Conservation (phyloP, 1,140 invertebrate species). For the Temnothorax longispinosus region DNA sequence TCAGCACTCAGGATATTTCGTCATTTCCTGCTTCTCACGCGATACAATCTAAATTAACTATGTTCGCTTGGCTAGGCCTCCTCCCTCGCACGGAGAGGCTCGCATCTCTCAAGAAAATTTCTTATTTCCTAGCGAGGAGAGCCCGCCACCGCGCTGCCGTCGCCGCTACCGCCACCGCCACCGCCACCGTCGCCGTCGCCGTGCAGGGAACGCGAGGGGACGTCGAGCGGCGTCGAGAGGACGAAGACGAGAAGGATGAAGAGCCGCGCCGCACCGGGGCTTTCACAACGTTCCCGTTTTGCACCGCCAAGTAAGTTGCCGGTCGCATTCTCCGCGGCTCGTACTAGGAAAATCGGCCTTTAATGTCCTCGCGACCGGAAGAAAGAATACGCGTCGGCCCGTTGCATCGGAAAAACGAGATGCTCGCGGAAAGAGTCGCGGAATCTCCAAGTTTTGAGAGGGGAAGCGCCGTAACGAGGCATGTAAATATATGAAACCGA, state of each 20-base stretch:
- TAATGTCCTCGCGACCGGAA: conserved; percentile 72
- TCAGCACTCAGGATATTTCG: conserved; percentile 86
- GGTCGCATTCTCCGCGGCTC: conserved; percentile 60
- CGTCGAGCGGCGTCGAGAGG: conserved; percentile 30
- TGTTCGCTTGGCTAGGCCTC: conserved; percentile 86
- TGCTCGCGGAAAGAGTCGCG: neutral
- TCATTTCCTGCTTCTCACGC: conserved; percentile 87
- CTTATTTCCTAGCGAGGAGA: conserved; percentile 82
- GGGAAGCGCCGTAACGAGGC: neutral
- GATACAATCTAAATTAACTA: conserved; percentile 87
- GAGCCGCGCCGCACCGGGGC: conserved; percentile 38
- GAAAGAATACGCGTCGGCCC: conserved; percentile 31
- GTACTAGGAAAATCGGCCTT: conserved; percentile 79
- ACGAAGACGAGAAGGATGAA: conserved; percentile 54
- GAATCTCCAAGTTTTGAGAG: neutral
- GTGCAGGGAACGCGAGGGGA: conserved; percentile 52
- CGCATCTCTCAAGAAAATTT: conserved; percentile 84
- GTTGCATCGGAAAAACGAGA: conserved; percentile 11
- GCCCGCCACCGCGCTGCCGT: conserved; percentile 42
- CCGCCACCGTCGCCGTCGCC: conserved; percentile 50
- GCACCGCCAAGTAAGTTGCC: conserved; percentile 71
- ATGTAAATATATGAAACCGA: neutral
- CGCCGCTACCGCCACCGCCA: conserved; percentile 14
- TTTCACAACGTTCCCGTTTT: conserved; percentile 80
- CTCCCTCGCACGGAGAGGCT: conserved; percentile 75